Percentiles rank a stretch among this genome's conserved stretches.
Conservation (phyloP, 2,888 invertebrate genomes). For the Luperina testacea region DNA sequence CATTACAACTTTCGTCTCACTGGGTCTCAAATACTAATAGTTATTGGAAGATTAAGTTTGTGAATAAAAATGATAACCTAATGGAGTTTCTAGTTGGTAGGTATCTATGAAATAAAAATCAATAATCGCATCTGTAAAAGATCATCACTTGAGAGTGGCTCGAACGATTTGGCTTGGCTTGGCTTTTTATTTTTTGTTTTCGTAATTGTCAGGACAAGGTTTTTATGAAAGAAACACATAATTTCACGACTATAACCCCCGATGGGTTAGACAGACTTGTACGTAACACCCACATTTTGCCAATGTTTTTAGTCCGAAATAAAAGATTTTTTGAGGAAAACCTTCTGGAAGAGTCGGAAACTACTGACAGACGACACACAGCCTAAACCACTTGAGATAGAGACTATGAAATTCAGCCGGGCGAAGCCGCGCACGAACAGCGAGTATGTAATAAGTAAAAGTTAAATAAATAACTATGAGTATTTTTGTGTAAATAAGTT, state of each 20-base stretch:
- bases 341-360: neutral
- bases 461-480: constrained; percentile 24
- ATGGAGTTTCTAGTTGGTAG: constrained; percentile 19
- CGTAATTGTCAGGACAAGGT: neutral
- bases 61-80: constrained; percentile 36
- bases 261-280: neutral
- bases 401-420: neutral
- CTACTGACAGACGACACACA: neutral
- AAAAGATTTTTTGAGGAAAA: neutral
- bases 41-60: constrained; percentile 40
- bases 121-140: neutral
- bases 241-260: no score
- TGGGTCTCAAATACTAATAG: constrained; percentile 33
- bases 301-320: neutral
- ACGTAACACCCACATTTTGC: neutral
- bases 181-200: neutral
- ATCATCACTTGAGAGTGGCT: neutral
- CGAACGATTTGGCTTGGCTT: neutral
- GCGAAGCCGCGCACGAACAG: neutral
- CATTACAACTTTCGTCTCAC: constrained; percentile 57
- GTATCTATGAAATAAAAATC: neutral
- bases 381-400: neutral
- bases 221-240: neutral
- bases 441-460: constrained; percentile 46
- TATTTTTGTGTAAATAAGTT: constrained; percentile 35